Evolutionary conservation across 1,140 invertebrate species (phyloP), one percentile per base, ranked within the genome.

Genomic region (Bombus pyrosoma): DNA sequence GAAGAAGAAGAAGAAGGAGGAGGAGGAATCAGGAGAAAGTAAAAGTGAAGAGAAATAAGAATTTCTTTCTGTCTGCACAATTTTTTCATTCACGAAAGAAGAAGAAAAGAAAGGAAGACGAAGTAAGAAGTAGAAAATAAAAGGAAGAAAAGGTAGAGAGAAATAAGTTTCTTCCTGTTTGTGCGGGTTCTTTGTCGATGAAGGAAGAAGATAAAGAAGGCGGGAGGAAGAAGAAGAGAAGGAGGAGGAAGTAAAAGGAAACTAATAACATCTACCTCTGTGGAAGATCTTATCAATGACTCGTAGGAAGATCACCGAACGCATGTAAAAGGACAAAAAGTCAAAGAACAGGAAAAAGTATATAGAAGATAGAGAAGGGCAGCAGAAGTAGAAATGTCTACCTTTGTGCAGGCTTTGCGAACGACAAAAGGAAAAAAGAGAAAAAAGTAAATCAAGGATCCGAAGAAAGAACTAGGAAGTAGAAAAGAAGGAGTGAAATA

Each of bases 21-120:
- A 47, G 5, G 5, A 6, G 15, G 47, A 47, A 47, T 47, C 5
- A 18, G 5, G 5, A 53, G 47, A 0, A 47, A 47, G 47, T 47
- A 47, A 47, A 47, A 18, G 6, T 18, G 47, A 47, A 47, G 18
- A 53, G 5, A 53, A 53, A 22, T 87, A 87, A 74, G 69, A 84
- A 86, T 77, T 78, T 74, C 41, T 32, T 22, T 12, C 32, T n/a
- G 18, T 22, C 13, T 64, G 37, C 25, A 18, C 47, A 22, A 53
- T 22, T 53, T 64, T 25, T 28, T 10, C 57, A 59, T 28, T 0
- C 57, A 2, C 9, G 1, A 59, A 59, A 28, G 1, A 59, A 28
- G 10, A 3, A 28, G 28, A 13, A 13, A 12, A 62, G 0, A n/a
- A 62, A 62, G 13, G 13, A 66, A 18, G 6, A 59, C 4, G 18